Conservation (phyloP, 2,888 invertebrate genomes). For the Habrosyne pyritoides region DNA sequence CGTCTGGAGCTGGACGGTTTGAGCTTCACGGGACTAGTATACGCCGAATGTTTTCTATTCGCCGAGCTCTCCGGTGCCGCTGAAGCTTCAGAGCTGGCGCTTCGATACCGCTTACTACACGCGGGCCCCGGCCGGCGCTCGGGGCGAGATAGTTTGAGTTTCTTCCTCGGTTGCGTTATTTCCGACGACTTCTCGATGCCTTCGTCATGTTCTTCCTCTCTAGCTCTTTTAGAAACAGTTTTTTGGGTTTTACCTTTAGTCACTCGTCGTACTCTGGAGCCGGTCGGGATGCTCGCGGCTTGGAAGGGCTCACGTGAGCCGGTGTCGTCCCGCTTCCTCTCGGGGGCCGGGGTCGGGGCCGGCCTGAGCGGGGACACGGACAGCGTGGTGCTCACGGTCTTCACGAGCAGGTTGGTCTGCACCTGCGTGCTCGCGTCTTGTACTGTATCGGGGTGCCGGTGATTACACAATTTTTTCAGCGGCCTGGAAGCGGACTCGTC, state of each 20-base stretch:
- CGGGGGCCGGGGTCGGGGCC: not conserved
- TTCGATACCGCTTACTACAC: not conserved
- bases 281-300: not conserved
- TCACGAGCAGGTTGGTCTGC: not conserved
- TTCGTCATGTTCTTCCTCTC: not conserved
- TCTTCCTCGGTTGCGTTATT: not conserved
- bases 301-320: not conserved
- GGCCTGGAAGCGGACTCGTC: not conserved
- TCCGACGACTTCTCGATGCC: not conserved
- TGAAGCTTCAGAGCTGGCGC: not conserved
- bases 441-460: not conserved
- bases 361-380: not conserved
- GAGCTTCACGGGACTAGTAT: not conserved
- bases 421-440: not conserved
- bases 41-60: not conserved
- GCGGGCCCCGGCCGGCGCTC: not conserved
- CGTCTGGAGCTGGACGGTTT: not conserved
- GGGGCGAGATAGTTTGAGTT: not conserved
- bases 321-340: not conserved
- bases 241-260: not conserved
- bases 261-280: not conserved
- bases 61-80: not conserved
- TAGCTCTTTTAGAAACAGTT: not conserved
- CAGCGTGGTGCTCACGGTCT: not conserved
- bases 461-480: not conserved